A percentile compares a stretch with the other conserved stretches of the same genome.
Evolutionary conservation across 2,888 invertebrate genomes (phyloP).

Genomic region (Panzeria rudis): DNA sequence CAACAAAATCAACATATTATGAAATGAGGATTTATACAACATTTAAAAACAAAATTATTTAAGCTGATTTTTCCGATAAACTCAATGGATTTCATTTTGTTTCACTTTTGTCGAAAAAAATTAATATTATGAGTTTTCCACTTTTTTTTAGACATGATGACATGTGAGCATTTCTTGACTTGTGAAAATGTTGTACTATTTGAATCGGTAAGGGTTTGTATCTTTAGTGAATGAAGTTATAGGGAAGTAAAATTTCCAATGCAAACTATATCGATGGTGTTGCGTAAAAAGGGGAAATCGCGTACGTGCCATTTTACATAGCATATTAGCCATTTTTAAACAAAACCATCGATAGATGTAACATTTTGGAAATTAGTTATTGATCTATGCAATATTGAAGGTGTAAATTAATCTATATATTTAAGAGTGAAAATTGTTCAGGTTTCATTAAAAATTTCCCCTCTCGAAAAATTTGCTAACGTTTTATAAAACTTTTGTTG

Average conservation of each 20-base stretch:
- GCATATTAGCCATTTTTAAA: too few relatives aligned
- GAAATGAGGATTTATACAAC: constrained; percentile 46
- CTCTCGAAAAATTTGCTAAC: too few relatives aligned
- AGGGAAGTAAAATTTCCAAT: neutral
- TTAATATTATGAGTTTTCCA: neutral
- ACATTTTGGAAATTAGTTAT: too few relatives aligned
- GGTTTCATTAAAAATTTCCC: too few relatives aligned
- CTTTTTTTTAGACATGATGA: constrained; percentile 22
- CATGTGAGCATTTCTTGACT: constrained; percentile 1
- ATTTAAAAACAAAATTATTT: constrained; percentile 35
- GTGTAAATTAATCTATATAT: too few relatives aligned
- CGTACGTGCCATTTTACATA: too few relatives aligned
- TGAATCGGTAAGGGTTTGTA: neutral
- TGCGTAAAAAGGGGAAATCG: too few relatives aligned
- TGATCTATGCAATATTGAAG: too few relatives aligned
- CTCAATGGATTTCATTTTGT: constrained; percentile 22
- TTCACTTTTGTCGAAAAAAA: constrained; percentile 10
- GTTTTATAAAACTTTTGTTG: too few relatives aligned
- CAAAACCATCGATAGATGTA: too few relatives aligned
- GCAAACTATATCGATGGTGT: too few relatives aligned
- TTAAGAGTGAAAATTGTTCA: too few relatives aligned
- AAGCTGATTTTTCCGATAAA: constrained; percentile 27
- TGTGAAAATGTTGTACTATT: neutral
- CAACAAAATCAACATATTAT: constrained; percentile 49
- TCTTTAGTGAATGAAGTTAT: neutral